Conservation (phyloP, 2,797 vertebrate species). For the Atherinosoma microstoma region DNA sequence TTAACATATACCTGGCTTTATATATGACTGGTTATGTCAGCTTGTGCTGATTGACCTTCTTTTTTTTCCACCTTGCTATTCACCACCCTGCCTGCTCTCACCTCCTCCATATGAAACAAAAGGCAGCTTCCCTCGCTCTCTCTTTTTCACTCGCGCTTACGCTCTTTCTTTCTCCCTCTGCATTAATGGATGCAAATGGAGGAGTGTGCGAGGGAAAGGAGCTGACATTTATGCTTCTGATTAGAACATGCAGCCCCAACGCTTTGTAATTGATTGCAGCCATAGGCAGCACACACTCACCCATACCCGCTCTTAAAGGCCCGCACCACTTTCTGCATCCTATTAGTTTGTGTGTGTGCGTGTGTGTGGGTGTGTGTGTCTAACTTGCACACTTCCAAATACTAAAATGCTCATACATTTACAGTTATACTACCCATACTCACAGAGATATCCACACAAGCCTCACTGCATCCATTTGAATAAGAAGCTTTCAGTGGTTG, state of each 20-base stretch:
- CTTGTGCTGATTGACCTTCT: constrained; percentile 11
- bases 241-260: constrained; percentile 79
- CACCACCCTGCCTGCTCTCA: constrained; percentile 30
- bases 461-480: constrained; percentile 63
- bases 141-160: constrained; percentile 42
- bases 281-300: constrained; percentile 69
- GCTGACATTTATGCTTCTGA: constrained; percentile 84
- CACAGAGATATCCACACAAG: constrained; percentile 10
- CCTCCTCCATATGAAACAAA: constrained; percentile 48
- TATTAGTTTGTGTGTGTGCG: constrained; percentile 43
- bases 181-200: constrained; percentile 82
- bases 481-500: constrained; percentile 67
- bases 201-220: constrained; percentile 74
- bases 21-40: constrained; percentile 8
- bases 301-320: constrained; percentile 61
- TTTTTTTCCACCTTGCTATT: constrained; percentile 23
- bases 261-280: constrained; percentile 81
- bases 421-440: constrained; percentile 1
- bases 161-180: constrained; percentile 56
- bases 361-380: constrained; percentile 13
- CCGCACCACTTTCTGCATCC: constrained; percentile 54
- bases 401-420: constrained; percentile 29
- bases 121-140: constrained; percentile 25
- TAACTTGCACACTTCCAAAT: constrained; percentile 33
- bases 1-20: constrained; percentile 7